Evolutionary conservation across 2,797 vertebrate species (phyloP), one percentile per base, ranked within the genome.

Genomic region (Lagodon rhomboides): DNA sequence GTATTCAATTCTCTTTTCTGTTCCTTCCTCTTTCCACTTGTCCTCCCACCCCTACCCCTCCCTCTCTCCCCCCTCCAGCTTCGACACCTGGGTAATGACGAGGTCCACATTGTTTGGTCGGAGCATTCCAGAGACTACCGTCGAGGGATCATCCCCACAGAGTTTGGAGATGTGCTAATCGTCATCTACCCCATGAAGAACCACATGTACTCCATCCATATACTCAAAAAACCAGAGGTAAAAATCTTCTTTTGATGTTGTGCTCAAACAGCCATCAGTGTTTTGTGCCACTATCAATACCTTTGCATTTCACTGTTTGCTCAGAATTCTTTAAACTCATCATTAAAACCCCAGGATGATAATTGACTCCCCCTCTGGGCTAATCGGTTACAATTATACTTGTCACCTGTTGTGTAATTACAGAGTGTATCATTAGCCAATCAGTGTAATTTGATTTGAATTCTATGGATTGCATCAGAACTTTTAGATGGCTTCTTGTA

Each of bases 161-260:
- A 99, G 92, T 99, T 99, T 77, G 98, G 98, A 86, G 98, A 99
- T 68, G 98, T 99, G 55, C 95, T 99, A 59, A 98, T 99, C 79
- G 77, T 99, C 92, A 99, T 99, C 92, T 99, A 99, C 92, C 98
- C 98, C 77, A 97, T 98, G 96, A 99, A 97, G 94, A 99, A 99
- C 93, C 97, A 98, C 91, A 98, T 98, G 98, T 99, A 97, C 91
- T 99, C 97, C 90, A 97, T 99, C 89, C 98, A 99, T 85, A 99
- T 99, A 79, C 97, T 99, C 89, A 99, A 99, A 90, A 99, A 99
- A 75, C 98, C 97, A 47, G 97, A 99, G 97, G 98, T 98, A 95
- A 91, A 91, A 47, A 16, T 17, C 17, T 51, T 49, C 25, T 67
- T 53, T 68, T 12, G 18, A 11, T 18, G 9, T 23, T 27, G 18